Base-by-base conservation (phyloP, 2,113 vertebrate genomes). In the Monopterus albus region DNA sequence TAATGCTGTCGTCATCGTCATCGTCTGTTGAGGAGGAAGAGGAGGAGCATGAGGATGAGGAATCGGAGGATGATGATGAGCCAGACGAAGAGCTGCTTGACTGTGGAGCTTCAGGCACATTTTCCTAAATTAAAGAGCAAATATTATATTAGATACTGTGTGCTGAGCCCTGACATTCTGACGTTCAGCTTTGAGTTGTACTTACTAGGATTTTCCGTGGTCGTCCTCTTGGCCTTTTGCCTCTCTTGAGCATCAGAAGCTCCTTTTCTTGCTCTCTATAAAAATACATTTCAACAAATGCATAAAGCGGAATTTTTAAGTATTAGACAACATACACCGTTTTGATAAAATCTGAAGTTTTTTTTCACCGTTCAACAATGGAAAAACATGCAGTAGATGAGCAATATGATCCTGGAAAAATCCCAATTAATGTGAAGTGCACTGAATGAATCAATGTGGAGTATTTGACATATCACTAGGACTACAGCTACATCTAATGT, bases 251-350 rank as follows among this genome's bases (percentile, higher is more conserved):
- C 69, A 95, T 92, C 79, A 97, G 92, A 10, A 94, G 89, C 84
- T 99, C 98, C 82, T 96, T 96, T 33, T 99, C 98, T 0, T 98
- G 96, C 56, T 98, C 96, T 87, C 98, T 99, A 77, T 6, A 20
- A 47, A 57, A 29, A n/a, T 29, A 25, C 2, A 45, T 11, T 9
- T 13, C 3, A 46, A 40, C 15, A 55, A 26, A 35, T 3, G 1
- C 17, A 50, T n/a, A 14, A 4, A 46, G 28, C 12, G 18, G 2
- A 2, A 26, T 26, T 35, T n/a, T 20, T 5, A 0, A 42, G 1
- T 11, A 39, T 14, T 25, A 3, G 25, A 2, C 8, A 13, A 31
- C n/a, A n/a, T n/a, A n/a, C n/a, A n/a, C n/a, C n/a, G n/a, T n/a
- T n/a, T n/a, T n/a, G n/a, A n/a, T n/a, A n/a, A n/a, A n/a, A n/a